phyloP scores from a whole-genome alignment of 2,113 vertebrate genomes.

The Danionella cerebrum region DNA sequence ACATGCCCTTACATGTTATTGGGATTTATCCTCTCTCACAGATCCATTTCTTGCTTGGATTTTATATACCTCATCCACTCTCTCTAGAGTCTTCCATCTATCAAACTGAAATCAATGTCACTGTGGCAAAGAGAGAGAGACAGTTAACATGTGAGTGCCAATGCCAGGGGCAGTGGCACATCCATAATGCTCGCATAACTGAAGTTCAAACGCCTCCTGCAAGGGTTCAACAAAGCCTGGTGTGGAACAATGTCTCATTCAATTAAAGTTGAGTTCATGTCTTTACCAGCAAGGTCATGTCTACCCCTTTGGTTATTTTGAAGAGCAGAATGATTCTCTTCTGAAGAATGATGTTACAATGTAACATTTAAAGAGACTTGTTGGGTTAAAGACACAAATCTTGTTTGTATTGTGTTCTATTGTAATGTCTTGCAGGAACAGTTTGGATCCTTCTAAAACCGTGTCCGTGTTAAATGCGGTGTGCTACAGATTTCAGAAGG shows the following conservation, averaged over 20 bases:
- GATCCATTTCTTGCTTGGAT: too few species aligned
- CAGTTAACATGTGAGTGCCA: not conserved
- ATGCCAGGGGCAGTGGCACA: slow-evolving; percentile 1
- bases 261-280: not conserved
- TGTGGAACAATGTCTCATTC: not conserved
- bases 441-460: not conserved
- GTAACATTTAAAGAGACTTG: too few species aligned
- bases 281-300: not conserved
- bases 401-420: not conserved
- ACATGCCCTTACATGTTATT: too few species aligned
- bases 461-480: not conserved
- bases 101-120: not conserved
- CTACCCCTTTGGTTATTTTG: not conserved
- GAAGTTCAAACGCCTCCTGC: not conserved
- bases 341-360: too few species aligned
- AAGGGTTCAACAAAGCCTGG: not conserved
- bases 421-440: not conserved
- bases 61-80: too few species aligned
- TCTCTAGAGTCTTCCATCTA: not conserved
- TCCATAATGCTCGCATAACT: not conserved
- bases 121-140: not conserved
- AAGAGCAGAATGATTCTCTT: too few species aligned
- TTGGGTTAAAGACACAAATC: too few species aligned
- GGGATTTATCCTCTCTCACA: too few species aligned
- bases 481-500: not conserved